Conservation (phyloP, 2,888 invertebrate genomes). For the Drosophila algonquin region DNA sequence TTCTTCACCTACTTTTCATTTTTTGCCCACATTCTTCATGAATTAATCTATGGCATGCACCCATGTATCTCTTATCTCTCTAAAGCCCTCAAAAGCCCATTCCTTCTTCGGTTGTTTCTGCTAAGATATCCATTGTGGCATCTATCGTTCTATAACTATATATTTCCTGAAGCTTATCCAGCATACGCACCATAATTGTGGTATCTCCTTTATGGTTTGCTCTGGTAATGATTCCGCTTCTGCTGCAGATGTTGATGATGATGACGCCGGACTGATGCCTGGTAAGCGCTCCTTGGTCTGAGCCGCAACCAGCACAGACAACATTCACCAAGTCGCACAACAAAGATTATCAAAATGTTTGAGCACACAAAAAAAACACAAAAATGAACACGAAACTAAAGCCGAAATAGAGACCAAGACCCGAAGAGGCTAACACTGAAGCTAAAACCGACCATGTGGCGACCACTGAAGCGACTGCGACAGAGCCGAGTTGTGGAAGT, state of each 20-base stretch:
- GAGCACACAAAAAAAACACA: slow-evolving; percentile 2
- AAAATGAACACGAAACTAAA: slow-evolving; percentile 10
- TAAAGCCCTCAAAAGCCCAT: no score
- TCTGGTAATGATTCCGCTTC: slow-evolving; percentile 16
- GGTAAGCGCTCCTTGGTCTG: slow-evolving; percentile 14
- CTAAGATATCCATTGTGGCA: no score
- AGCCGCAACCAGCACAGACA: slow-evolving; percentile 32
- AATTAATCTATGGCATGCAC: no score
- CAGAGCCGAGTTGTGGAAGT: slow-evolving; percentile 57
- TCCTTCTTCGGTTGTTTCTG: no score
- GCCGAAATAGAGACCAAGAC: slow-evolving; percentile 1
- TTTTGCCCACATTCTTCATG: no score
- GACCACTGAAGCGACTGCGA: slow-evolving; percentile 67
- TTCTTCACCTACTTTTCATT: no score
- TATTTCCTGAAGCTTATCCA: no score
- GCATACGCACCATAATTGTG: slow-evolving; percentile 35
- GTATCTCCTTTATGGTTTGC: slow-evolving; percentile 28
- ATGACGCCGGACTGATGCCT: background rate
- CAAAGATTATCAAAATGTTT: slow-evolving; percentile 18
- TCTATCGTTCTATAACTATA: no score
- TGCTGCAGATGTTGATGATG: slow-evolving; percentile 1
- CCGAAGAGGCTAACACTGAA: background rate
- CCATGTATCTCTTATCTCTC: no score
- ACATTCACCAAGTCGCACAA: slow-evolving; percentile 41
- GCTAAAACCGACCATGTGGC: slow-evolving; percentile 44